Evolutionary conservation across 1,140 invertebrate species (phyloP).

Genomic region (Brachionus paranguensis): DNA sequence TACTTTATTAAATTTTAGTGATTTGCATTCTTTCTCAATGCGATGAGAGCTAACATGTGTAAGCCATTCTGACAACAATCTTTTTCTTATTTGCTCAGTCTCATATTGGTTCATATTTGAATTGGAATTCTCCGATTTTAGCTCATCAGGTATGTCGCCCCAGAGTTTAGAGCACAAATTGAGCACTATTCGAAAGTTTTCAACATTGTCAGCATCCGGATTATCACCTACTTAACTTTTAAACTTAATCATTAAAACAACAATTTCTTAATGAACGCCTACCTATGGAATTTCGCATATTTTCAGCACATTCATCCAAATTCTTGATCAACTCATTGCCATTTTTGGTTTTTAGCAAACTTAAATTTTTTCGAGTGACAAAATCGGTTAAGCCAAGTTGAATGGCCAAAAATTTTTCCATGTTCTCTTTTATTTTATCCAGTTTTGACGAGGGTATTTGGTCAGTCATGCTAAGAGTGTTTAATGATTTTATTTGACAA

Average conservation of each 20-base stretch:
- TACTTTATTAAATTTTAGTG: constrained; percentile 34
- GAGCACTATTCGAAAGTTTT: not conserved
- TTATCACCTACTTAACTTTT: constrained; percentile 40
- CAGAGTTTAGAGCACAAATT: not conserved
- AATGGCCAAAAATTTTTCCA: not conserved
- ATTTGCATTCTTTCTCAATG: constrained; percentile 24
- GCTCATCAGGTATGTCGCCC: constrained; percentile 9
- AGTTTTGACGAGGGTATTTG: constrained; percentile 7
- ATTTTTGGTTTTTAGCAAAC: not conserved
- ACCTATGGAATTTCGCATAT: constrained; percentile 24
- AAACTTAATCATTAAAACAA: not conserved
- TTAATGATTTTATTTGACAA: not conserved
- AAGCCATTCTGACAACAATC: constrained; percentile 2
- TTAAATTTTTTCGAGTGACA: not conserved
- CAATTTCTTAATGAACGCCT: not conserved
- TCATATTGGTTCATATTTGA: not conserved
- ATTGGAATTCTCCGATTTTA: not conserved
- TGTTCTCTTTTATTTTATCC: not conserved
- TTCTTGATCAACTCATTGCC: not conserved
- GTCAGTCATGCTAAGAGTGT: not conserved
- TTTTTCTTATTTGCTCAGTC: constrained; percentile 10
- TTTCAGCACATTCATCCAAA: constrained; percentile 7
- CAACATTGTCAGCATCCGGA: constrained; percentile 37
- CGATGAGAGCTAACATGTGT: not conserved
- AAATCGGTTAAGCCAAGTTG: constrained; percentile 1